Evolutionary conservation across 2,888 invertebrate genomes (phyloP).

Genomic region (Nemoura dubitans): DNA sequence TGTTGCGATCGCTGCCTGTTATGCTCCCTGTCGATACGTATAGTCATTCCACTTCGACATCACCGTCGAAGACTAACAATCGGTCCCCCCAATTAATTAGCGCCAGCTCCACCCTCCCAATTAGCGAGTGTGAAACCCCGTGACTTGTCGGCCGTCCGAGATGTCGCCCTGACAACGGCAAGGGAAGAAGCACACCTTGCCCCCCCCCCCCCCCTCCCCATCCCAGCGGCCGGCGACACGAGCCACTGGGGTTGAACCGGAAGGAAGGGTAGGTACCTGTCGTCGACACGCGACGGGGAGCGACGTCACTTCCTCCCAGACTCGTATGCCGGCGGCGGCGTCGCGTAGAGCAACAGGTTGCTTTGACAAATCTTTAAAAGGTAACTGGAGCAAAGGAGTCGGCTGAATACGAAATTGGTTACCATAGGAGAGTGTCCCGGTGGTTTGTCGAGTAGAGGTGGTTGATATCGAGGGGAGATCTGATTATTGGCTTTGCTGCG

Average conservation of each 20-base stretch:
- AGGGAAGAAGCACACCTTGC: slow-evolving; percentile 22
- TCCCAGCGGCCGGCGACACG: neutral
- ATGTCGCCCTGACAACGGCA: slow-evolving; percentile 8
- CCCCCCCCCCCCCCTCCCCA: slow-evolving; percentile 8
- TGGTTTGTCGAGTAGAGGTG: too few species aligned
- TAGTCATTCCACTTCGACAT: too few species aligned
- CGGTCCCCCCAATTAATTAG: neutral
- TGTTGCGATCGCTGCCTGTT: too few species aligned
- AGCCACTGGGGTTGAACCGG: slow-evolving; percentile 31
- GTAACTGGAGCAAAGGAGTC: neutral
- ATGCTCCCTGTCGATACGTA: too few species aligned
- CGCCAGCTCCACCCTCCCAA: neutral
- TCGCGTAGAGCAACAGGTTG: slow-evolving; percentile 25
- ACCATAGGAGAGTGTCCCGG: neutral
- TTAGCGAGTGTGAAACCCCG: slow-evolving; percentile 9
- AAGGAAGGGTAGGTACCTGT: slow-evolving; percentile 14
- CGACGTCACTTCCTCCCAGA: slow-evolving; percentile 26
- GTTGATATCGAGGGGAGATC: too few species aligned
- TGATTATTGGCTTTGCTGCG: too few species aligned
- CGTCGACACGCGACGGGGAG: neutral
- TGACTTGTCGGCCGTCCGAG: slow-evolving; percentile 38
- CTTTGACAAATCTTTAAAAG: neutral
- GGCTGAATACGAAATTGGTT: neutral
- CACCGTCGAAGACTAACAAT: too few species aligned
- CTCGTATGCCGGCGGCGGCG: neutral